Percentiles rank a stretch among this genome's conserved stretches.
Conservation (phyloP, 2,113 vertebrate species). For the Cricetomys ansorgei region DNA sequence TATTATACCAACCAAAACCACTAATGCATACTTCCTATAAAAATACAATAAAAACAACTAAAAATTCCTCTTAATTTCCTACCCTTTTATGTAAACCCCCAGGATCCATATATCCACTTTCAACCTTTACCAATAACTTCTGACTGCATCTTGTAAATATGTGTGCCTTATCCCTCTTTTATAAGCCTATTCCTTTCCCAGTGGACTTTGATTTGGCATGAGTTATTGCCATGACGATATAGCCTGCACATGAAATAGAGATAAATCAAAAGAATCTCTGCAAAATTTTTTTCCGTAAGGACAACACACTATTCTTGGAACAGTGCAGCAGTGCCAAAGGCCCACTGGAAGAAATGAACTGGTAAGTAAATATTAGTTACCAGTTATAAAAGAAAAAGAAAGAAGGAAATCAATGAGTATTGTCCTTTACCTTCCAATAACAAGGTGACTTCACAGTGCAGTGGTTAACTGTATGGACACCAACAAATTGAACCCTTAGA, state of each 20-base stretch:
- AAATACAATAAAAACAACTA: neutral
- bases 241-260: neutral
- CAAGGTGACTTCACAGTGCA: neutral
- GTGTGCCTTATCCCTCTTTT: neutral
- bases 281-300: neutral
- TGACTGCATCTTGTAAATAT: neutral
- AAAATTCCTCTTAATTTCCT: neutral
- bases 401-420: neutral
- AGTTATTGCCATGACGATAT: neutral
- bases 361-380: neutral
- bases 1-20: neutral
- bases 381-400: neutral
- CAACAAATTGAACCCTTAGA: neutral
- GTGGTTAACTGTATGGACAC: neutral
- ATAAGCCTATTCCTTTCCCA: fast-evolving
- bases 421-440: neutral
- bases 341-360: neutral
- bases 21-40: neutral
- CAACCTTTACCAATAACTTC: neutral
- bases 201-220: neutral
- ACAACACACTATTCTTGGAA: neutral
- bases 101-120: neutral
- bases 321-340: neutral
- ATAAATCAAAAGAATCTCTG: too few species aligned
- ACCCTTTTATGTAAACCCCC: neutral